Evolutionary conservation across 2,888 invertebrate genomes (phyloP), one percentile per base, ranked within the genome.

Genomic region (Eupeodes latifasciatus): DNA sequence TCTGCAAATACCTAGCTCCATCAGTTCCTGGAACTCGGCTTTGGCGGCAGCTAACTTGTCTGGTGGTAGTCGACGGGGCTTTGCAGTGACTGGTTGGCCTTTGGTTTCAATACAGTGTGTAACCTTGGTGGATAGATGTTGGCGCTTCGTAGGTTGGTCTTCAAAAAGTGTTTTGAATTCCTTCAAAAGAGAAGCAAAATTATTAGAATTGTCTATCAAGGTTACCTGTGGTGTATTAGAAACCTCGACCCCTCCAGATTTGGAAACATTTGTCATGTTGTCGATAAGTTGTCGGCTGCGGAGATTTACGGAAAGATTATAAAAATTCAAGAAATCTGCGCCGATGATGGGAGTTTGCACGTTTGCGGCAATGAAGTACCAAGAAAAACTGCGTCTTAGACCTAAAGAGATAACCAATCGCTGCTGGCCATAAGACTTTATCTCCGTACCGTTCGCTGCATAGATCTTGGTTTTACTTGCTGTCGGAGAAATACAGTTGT

Each of bases 371-470:
- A 47, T 76, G 36, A 76, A 76, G 34, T 55, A 14, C n/a, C 76
- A 66, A 10, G 53, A 27, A 9, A 76, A 64, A 34, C 10, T 66
- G 44, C 76, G 53, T 55, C 76, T 11, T 3, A 76, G 34, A 47
- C 76, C 76, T 14, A 76, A 19, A 4, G 76, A 76, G 36, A 55
- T 53, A 66, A 57, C 40, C 14, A 76, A 51, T 75, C 62, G 59
- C 53, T 71, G 59, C 11, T 71, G 19, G 36, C 79, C 79, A 71
- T 62, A 71, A 12, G 62, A 36, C 4, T 51, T 71, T 19, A 78
- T 78, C 19, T 66, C n/a, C 59, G 78, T 49, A 44, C 59, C 78
- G 59, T 78, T 69, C 7, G 78, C 79, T 36, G 79, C 79, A 53
- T 62, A 71, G 0, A 79, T 40, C n/a, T 61, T 61, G 36, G 40